These are phyloP conservation scores for Catocala fraxini DNA, from an alignment of 2,888 invertebrate genomes.

Conservation along the genomic window DNA sequence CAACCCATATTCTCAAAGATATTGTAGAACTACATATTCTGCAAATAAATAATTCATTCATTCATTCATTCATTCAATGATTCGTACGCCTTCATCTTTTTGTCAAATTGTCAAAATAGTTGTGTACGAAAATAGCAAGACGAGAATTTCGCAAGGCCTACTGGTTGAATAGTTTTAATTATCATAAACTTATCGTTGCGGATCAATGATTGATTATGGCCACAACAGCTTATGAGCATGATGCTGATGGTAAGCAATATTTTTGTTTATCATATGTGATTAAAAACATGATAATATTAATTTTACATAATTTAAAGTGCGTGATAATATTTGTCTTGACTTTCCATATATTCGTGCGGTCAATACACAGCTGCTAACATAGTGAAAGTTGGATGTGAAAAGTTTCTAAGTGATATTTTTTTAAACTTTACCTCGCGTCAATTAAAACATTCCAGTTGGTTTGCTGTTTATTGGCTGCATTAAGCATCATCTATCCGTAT, in stretches of 20 bases:
- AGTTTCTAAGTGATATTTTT: slow-evolving; percentile 35
- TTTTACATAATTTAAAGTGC: slow-evolving; percentile 35
- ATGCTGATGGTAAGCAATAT: slow-evolving; percentile 76
- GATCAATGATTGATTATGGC: slow-evolving; percentile 70
- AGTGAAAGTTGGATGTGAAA: slow-evolving; percentile 44
- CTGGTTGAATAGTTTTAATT: slow-evolving; percentile 37
- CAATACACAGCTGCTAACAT: slow-evolving; percentile 27
- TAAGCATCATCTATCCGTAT: slow-evolving; percentile 20
- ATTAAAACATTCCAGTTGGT: slow-evolving; percentile 38
- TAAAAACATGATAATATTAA: slow-evolving; percentile 32
- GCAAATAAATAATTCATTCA: neutral
- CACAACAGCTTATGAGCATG: slow-evolving; percentile 77
- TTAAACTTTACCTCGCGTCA: slow-evolving; percentile 20
- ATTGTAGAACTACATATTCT: too few species aligned
- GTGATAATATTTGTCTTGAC: slow-evolving; percentile 47
- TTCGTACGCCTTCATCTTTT: slow-evolving; percentile 22
- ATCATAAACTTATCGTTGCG: slow-evolving; percentile 27
- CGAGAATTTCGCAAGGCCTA: slow-evolving; percentile 46
- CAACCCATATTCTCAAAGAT: too few species aligned
- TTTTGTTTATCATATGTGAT: slow-evolving; percentile 13
- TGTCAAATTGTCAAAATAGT: slow-evolving; percentile 56
- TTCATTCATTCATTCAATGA: slow-evolving; percentile 9
- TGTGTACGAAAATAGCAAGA: slow-evolving; percentile 63
- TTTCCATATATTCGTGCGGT: slow-evolving; percentile 46
- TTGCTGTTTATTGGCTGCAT: slow-evolving; percentile 29